A percentile compares a stretch with the other conserved stretches of the same genome.
Conservation (phyloP, 2,797 vertebrate species). For the Peromyscus aztecus region DNA sequence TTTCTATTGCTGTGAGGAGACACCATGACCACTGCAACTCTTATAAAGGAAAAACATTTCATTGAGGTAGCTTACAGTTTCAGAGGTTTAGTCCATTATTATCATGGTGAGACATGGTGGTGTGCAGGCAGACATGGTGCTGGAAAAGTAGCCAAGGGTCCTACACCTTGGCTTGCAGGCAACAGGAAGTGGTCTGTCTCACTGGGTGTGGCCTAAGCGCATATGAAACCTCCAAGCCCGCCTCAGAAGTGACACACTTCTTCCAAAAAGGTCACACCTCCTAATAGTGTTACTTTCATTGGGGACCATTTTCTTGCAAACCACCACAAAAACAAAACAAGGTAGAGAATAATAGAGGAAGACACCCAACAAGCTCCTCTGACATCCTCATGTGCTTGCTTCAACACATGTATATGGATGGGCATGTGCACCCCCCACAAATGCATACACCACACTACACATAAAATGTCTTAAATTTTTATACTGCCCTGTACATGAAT, state of each 20-base stretch:
- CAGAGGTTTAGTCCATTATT: neutral
- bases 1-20: neutral
- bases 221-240: neutral
- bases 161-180: neutral
- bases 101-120: neutral
- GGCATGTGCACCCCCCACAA: neutral
- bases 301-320: neutral
- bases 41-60: neutral
- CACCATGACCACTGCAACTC: neutral
- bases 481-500: neutral
- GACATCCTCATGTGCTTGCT: neutral
- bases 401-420: neutral
- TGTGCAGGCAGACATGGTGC: neutral
- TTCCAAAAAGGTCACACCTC: neutral
- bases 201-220: neutral
- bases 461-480: neutral
- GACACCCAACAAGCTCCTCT: neutral
- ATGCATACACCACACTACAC: neutral
- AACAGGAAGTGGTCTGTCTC: neutral
- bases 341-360: neutral
- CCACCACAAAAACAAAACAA: neutral
- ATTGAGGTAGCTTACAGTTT: neutral
- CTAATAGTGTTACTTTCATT: neutral
- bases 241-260: neutral
- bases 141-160: neutral